phyloP scores from a whole-genome alignment of 2,797 vertebrate genomes.

The Staurois parvus region DNA sequence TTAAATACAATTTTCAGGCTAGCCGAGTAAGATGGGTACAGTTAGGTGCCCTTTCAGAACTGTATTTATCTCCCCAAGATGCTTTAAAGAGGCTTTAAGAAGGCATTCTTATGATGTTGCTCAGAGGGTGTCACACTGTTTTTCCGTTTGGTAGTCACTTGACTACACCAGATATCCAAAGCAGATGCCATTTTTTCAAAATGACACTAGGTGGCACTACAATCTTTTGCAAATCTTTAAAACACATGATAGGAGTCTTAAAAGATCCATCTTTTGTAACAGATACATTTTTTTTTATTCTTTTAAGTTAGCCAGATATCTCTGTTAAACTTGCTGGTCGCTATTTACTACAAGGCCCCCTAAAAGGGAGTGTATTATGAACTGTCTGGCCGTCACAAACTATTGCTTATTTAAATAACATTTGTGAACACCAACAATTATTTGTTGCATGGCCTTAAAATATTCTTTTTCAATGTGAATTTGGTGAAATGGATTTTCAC shows the following conservation, averaged over 20 bases:
- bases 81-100: conserved; percentile 21
- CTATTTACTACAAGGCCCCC: neutral
- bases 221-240: conserved; percentile 65
- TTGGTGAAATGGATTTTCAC: no score
- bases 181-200: conserved; percentile 36
- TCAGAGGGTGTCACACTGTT: conserved; percentile 43
- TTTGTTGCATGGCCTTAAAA: no score
- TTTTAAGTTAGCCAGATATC: neutral
- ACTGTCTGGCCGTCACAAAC: no score
- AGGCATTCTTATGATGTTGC: conserved; percentile 39
- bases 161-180: neutral
- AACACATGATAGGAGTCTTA: neutral
- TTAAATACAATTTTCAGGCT: conserved; percentile 49
- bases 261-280: neutral
- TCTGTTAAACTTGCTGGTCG: neutral
- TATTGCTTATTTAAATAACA: no score
- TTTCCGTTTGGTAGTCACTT: conserved; percentile 12
- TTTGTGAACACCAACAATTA: no score
- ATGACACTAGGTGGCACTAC: conserved; percentile 78
- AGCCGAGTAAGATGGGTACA: conserved; percentile 46
- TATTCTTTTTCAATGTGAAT: no score
- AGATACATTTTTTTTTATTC: neutral
- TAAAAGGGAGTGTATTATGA: no score
- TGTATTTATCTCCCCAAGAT: conserved; percentile 50
- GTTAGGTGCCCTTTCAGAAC: conserved; percentile 47